Percentiles rank a stretch among this genome's conserved stretches.
Evolutionary conservation across 1,140 invertebrate species (phyloP).

Genomic region (Pogonomyrmex barbatus): DNA sequence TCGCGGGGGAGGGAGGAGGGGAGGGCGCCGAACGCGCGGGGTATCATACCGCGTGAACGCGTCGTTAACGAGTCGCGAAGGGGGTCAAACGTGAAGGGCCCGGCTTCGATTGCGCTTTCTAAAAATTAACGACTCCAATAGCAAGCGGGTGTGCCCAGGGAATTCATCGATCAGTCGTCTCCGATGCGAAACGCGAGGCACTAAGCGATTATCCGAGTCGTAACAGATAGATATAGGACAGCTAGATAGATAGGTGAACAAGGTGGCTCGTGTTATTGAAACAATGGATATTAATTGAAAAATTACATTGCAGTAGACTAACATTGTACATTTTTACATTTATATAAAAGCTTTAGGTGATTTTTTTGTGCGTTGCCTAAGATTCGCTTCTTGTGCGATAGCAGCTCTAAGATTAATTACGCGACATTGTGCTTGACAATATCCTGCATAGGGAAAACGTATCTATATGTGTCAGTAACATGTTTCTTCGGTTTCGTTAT

Average conservation of each 20-base stretch:
- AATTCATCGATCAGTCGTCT: slow-evolving; percentile 29
- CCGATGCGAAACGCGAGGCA: not conserved
- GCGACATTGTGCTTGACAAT: not conserved
- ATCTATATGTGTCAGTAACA: not conserved
- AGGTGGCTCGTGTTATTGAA: not conserved
- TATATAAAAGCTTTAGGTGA: not conserved
- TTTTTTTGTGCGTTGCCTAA: not conserved
- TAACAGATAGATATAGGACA: too few relatives aligned
- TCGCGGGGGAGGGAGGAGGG: not conserved
- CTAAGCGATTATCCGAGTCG: not conserved
- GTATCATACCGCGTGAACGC: slow-evolving; percentile 19
- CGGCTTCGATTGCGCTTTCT: slow-evolving; percentile 37
- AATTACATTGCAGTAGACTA: not conserved
- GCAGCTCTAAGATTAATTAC: not conserved
- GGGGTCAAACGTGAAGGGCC: slow-evolving; percentile 56
- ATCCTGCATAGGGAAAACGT: not conserved
- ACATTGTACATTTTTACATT: not conserved
- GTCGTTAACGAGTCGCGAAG: slow-evolving; percentile 40
- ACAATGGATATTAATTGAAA: not conserved
- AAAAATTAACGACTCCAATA: slow-evolving; percentile 40
- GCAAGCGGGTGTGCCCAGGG: slow-evolving; percentile 21
- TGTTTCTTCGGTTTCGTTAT: not conserved
- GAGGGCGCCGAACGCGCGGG: slow-evolving; percentile 1
- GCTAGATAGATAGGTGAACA: not conserved
- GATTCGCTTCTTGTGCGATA: not conserved